Evolutionary conservation across 2,888 invertebrate species (phyloP).

Genomic region (Calliopum simillimum): DNA sequence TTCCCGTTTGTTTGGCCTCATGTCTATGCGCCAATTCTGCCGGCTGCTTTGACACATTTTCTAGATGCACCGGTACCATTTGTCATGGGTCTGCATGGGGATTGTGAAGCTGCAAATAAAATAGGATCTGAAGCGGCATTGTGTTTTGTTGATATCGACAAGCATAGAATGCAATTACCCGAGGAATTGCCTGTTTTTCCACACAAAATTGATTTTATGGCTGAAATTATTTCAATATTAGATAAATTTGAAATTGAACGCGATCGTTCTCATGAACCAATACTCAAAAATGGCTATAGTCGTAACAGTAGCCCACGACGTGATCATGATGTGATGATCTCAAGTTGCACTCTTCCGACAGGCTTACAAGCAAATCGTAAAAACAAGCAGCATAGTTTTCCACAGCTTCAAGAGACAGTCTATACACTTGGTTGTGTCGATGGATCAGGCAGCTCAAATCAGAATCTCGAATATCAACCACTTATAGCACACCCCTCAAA

Average conservation of each 20-base stretch:
- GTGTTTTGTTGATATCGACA: conserved; percentile 97
- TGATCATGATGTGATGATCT: conserved; percentile 77
- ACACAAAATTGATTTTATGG: conserved; percentile 85
- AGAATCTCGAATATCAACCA: conserved; percentile 62
- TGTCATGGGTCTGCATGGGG: conserved; percentile 91
- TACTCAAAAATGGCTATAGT: conserved; percentile 59
- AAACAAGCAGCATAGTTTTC: conserved; percentile 72
- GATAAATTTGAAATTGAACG: conserved; percentile 77
- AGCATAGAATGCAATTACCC: conserved; percentile 90
- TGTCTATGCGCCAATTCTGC: conserved; percentile 98
- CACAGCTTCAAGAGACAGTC: conserved; percentile 75
- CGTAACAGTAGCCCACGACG: conserved; percentile 39
- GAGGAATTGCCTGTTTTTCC: conserved; percentile 96
- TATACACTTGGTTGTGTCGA: conserved; percentile 68
- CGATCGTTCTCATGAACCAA: conserved; percentile 62
- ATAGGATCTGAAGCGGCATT: conserved; percentile 86
- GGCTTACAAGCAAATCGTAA: conserved; percentile 64
- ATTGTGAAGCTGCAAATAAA: conserved; percentile 72
- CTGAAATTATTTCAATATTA: conserved; percentile 81
- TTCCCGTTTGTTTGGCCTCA: conserved; percentile 99
- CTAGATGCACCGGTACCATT: conserved; percentile 99
- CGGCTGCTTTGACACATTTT: conserved; percentile 94
- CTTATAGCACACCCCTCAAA: conserved; percentile 64
- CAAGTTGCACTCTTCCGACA: conserved; percentile 82
- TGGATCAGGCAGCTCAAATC: conserved; percentile 66